Base-by-base conservation (phyloP, 2,797 vertebrate species). In the Lacerta agilis region DNA sequence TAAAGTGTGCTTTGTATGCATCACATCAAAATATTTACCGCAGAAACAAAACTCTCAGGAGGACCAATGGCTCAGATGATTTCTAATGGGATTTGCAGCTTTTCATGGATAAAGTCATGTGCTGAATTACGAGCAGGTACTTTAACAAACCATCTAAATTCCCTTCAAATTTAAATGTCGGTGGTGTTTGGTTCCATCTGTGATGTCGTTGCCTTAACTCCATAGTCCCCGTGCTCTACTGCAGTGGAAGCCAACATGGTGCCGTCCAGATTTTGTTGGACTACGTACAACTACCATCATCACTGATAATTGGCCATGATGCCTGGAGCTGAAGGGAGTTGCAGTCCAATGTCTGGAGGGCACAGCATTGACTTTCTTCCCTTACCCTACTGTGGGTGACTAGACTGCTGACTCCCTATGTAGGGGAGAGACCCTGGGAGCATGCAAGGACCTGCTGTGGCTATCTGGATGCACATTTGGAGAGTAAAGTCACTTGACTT, bases 1-100 rank as follows among this genome's bases (percentile, higher is more conserved):
- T 91, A 83, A 90, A 92, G 75, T 86, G 66, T 86, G n/a, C 88
- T 96, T 90, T 76, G 87, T 72, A 94, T 94, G 87, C 93, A 90
- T 77, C 18, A 64, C 73, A 45, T 82, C 79, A 88, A 82, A 90
- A 33, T 90, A 91, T 61, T 89, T 89, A 82, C 72, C 90, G 79
- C 85, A 87, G 91, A 79, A 94, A 75, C 15, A 85, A 92, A 83
- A 69, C 85, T 93, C 93, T 87, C 88, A 61, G 88, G 93, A 94
- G 90, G 90, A 88, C 69, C 41, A 77, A 86, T 66, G 88, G 85
- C 92, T 93, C 92, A 92, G 85, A 83, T 87, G 85, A 86, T 61
- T 94, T 87, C 66, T 92, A 94, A 92, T 92, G 90, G 91, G 66
- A 93, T 88, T 87, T 88, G 79, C 87, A 20, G 0, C 87, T 91